Conservation (phyloP, 2,888 invertebrate species). For the Protonemura montana region DNA sequence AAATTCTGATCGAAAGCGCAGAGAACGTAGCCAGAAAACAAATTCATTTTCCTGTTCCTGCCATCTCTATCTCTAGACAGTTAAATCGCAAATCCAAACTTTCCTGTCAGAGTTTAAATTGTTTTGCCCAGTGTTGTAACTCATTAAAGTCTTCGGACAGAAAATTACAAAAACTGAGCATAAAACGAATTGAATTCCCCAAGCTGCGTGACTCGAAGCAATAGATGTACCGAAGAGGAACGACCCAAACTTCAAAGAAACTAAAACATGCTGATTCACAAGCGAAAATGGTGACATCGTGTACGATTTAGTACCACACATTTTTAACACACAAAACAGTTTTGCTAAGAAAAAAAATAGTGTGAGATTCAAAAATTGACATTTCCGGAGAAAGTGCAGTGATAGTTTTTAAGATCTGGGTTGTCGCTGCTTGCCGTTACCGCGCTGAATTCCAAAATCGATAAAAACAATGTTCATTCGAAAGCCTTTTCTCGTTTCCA, state of each 20-base stretch:
- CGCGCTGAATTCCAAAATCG: not conserved
- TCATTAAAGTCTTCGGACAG: not conserved
- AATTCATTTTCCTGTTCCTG: not conserved
- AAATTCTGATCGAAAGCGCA: not conserved
- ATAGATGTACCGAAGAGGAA: conserved; percentile 1
- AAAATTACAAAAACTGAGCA: not conserved
- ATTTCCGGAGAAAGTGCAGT: conserved; percentile 10
- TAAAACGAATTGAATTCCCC: conserved; percentile 3
- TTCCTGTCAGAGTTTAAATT: not conserved
- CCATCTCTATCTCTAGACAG: not conserved
- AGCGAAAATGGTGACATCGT: conserved; percentile 12
- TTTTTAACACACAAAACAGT: conserved; percentile 2
- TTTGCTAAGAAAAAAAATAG: conserved; percentile 7
- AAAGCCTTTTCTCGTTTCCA: conserved; percentile 57
- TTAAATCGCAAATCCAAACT: not conserved
- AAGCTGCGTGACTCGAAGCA: not conserved
- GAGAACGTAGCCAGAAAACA: not conserved
- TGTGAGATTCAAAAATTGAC: not conserved
- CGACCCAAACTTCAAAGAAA: not conserved
- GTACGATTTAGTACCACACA: not conserved
- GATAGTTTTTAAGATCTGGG: conserved; percentile 16
- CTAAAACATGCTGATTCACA: conserved; percentile 3
- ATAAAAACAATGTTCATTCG: not conserved
- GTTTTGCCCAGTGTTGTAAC: not conserved
- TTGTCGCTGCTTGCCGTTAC: not conserved